Conservation (phyloP, 92 coral and sea anemone genomes). For the Porites evermanni region DNA sequence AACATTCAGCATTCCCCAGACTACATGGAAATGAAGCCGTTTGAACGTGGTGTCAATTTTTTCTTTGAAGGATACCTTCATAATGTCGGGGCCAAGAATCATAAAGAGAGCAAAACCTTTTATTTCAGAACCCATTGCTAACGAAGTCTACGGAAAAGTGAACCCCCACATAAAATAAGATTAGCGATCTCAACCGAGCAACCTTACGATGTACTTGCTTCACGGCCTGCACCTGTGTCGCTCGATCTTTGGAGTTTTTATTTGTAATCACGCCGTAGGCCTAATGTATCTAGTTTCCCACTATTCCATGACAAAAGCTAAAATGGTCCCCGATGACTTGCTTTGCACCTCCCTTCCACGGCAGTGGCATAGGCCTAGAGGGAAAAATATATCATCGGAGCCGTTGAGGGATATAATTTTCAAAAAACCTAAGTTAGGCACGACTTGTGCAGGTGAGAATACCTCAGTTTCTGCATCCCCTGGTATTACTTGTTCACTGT, state of each 20-base stretch:
- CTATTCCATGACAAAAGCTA: slow-evolving; percentile 37
- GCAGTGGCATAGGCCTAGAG: slow-evolving; percentile 67
- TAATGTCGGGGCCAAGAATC: slow-evolving; percentile 26
- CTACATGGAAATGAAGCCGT: slow-evolving; percentile 52
- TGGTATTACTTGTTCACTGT: slow-evolving; percentile 51
- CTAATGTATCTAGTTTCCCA: slow-evolving; percentile 52
- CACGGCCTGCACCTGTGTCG: slow-evolving; percentile 52
- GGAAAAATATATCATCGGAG: slow-evolving; percentile 33
- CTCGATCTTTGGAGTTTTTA: slow-evolving; percentile 53
- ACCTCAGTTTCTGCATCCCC: not conserved
- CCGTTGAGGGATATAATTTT: slow-evolving; percentile 60
- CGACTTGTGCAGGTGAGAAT: not conserved
- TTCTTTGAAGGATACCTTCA: slow-evolving; percentile 47
- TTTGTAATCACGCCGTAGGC: slow-evolving; percentile 51
- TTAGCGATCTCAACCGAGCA: slow-evolving; percentile 44
- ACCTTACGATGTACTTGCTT: slow-evolving; percentile 34
- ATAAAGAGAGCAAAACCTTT: slow-evolving; percentile 45
- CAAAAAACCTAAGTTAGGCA: slow-evolving; percentile 36
- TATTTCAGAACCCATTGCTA: slow-evolving; percentile 60
- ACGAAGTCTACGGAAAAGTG: slow-evolving; percentile 44
- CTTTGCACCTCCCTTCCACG: slow-evolving; percentile 51
- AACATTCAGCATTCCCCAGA: slow-evolving; percentile 26
- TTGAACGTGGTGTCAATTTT: slow-evolving; percentile 52
- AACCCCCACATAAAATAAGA: slow-evolving; percentile 47
- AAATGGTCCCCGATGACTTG: slow-evolving; percentile 34